Conservation (phyloP, 1,140 invertebrate species). For the Drosophila novamexicana region DNA sequence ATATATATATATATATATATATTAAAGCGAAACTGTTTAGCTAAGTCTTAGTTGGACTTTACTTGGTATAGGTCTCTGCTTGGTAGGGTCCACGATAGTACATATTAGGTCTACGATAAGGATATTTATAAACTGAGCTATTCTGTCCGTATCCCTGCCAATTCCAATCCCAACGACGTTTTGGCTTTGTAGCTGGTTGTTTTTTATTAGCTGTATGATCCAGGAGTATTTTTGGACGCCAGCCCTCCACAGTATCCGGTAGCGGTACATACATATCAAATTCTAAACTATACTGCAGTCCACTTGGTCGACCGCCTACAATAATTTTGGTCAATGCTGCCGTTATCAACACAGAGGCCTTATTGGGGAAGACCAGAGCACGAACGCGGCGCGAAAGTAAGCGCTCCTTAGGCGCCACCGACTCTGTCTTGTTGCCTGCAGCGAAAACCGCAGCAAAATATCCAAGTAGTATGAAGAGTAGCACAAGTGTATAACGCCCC, state of each 20-base stretch:
- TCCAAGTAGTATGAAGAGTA: conserved; percentile 14
- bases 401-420: neutral
- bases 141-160: conserved; percentile 3
- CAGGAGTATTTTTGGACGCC: conserved; percentile 59
- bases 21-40: neutral
- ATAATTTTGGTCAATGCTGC: conserved; percentile 64
- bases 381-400: conserved; percentile 53
- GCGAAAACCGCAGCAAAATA: neutral
- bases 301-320: conserved; percentile 60
- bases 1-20: no score
- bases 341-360: conserved; percentile 49
- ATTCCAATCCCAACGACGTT: conserved; percentile 51
- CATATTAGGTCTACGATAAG: neutral
- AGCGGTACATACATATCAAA: conserved; percentile 64
- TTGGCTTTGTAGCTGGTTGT: neutral
- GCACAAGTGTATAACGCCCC: conserved; percentile 12
- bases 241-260: conserved; percentile 62
- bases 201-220: neutral
- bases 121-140: neutral
- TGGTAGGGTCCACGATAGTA: conserved; percentile 12
- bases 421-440: conserved; percentile 19
- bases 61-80: conserved; percentile 9
- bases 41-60: neutral
- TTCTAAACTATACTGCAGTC: conserved; percentile 64
- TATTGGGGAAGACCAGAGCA: conserved; percentile 59